A percentile compares a stretch with the other conserved stretches of the same genome.
These are phyloP conservation scores for Idaea biselata DNA, from an alignment of 2,888 invertebrate species.

Conservation along the genomic window DNA sequence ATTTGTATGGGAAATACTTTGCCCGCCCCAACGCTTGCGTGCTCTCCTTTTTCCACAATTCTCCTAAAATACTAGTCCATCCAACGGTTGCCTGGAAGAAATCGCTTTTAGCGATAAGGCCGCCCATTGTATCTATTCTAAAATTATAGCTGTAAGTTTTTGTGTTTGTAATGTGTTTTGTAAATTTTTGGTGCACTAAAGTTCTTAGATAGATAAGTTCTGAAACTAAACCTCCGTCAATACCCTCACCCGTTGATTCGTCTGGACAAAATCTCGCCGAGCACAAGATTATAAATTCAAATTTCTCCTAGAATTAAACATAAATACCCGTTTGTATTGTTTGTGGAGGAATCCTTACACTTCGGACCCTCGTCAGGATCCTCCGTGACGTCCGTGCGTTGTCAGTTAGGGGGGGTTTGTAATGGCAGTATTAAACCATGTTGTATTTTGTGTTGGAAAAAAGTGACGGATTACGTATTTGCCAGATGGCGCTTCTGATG, in stretches of 20 bases:
- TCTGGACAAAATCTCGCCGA: not conserved
- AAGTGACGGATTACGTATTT: not conserved
- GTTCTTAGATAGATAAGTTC: not conserved
- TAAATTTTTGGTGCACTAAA: no score
- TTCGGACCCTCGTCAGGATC: constrained; percentile 18
- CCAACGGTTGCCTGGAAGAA: no score
- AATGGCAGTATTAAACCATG: not conserved
- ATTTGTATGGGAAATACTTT: no score
- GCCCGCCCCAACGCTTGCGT: no score
- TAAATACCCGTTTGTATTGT: constrained; percentile 11
- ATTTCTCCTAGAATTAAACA: not conserved
- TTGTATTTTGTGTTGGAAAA: not conserved
- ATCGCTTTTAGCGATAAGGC: no score
- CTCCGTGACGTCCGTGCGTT: not conserved
- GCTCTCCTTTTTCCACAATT: no score
- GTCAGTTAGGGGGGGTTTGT: not conserved
- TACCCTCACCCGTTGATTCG: not conserved
- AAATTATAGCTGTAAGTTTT: no score
- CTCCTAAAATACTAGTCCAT: no score
- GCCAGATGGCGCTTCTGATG: not conserved
- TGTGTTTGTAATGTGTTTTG: no score
- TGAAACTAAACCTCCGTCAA: not conserved
- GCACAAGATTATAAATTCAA: not conserved
- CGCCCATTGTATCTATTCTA: no score
- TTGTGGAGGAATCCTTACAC: constrained; percentile 9